phyloP scores from a whole-genome alignment of 2,113 vertebrate species.

The Tachycineta bicolor region DNA sequence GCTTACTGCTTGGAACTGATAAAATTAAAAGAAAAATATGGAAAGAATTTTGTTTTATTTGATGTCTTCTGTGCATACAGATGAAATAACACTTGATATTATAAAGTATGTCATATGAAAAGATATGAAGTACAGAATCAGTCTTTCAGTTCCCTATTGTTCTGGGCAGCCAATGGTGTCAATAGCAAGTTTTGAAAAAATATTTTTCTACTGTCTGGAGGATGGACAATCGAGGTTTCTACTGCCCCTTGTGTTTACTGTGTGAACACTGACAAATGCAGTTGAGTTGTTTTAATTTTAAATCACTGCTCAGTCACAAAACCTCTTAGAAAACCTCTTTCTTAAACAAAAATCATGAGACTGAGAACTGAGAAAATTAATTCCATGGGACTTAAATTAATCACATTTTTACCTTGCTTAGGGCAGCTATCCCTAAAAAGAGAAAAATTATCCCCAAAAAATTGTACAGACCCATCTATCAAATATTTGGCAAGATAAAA shows the following conservation, averaged over 20 bases:
- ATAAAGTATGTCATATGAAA: not conserved
- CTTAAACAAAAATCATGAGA: not conserved
- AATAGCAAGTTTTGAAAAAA: not conserved
- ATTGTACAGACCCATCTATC: not conserved
- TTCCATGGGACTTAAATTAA: not conserved
- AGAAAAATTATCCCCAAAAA: not conserved
- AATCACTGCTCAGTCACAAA: not conserved
- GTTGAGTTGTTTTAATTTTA: not conserved
- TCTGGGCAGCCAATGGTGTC: not conserved
- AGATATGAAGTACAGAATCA: not conserved
- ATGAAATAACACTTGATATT: conserved; percentile 9
- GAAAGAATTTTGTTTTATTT: conserved; percentile 11
- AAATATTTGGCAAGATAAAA: conserved; percentile 53
- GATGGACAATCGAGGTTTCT: not conserved
- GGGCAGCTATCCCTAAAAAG: not conserved
- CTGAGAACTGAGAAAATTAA: not conserved
- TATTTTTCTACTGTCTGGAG: not conserved
- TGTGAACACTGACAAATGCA: not conserved
- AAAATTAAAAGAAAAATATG: conserved; percentile 34
- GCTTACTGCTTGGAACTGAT: not conserved
- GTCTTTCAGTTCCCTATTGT: not conserved
- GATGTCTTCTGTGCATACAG: not conserved
- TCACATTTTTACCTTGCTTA: not conserved
- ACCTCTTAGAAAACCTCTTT: not conserved
- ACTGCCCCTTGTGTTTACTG: not conserved